Percentiles rank a stretch among this genome's conserved stretches.
phyloP scores from a whole-genome alignment of 2,113 vertebrate genomes.

The Pygoscelis antarcticus region DNA sequence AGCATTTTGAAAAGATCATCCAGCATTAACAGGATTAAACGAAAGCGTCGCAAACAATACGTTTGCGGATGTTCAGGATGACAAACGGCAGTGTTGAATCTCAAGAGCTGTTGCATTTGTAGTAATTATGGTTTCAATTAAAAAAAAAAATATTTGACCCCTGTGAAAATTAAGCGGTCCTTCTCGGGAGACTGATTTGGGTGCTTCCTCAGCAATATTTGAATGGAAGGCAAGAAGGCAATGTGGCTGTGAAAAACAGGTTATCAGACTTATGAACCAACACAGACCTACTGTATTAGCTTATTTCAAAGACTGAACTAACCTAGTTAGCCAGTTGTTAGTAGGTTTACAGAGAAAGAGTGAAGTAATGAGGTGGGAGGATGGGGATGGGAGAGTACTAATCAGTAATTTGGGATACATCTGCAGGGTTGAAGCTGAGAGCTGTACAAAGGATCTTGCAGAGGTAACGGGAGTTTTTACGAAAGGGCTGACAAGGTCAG shows the following conservation, averaged over 20 bases:
- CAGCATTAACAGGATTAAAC: background rate
- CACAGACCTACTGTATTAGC: background rate
- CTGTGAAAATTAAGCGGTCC: background rate
- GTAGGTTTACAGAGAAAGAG: background rate
- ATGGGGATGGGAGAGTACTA: background rate
- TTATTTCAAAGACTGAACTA: background rate
- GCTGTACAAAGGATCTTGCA: background rate
- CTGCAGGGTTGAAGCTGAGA: background rate
- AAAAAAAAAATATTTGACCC: background rate
- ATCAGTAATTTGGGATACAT: background rate
- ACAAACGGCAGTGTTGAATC: background rate
- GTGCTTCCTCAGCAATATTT: background rate
- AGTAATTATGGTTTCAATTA: background rate
- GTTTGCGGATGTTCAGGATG: background rate
- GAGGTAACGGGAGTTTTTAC: background rate
- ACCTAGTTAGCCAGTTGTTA: too few relatives aligned
- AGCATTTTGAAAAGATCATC: background rate
- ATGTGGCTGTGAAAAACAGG: background rate
- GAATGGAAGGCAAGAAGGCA: background rate
- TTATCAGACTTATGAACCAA: background rate
- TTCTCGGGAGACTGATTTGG: background rate
- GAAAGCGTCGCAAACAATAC: background rate
- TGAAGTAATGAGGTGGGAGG: background rate
- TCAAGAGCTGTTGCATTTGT: background rate
- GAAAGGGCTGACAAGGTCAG: background rate